Base-by-base conservation (phyloP, 2,113 vertebrate genomes). In the Nothoprocta perdicaria region DNA sequence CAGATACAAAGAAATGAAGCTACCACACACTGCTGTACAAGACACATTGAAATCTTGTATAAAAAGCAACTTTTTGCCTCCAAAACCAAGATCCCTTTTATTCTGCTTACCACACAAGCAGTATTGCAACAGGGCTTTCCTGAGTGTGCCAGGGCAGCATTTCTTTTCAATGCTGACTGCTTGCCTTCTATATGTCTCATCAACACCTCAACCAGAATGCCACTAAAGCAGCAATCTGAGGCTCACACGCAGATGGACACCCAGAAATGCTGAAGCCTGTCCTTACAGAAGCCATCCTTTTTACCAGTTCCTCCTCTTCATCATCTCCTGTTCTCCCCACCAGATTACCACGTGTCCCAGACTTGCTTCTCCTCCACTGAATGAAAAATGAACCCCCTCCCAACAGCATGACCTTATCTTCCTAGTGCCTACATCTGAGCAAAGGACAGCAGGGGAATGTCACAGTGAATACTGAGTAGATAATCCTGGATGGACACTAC, bases 1-100 rank as follows among this genome's bases (percentile, higher is more conserved):
- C 29, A 69, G 92, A 88, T 24, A 88, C 33, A 81, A 91, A 86
- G 79, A 77, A 82, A 90, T 71, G 63, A 93, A 94, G 60, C 72
- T 68, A 87, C 79, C 61, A 87, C 46, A 58, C 27, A 22, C 81
- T 92, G 82, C 63, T 84, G 66, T 65, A 85, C 78, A 92, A 84
- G 52, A 78, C 60, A 50, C 57, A 76, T 58, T 92, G 88, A 92
- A 95, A 88, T 92, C n/a, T 76, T 89, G 88, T 15, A 78, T 46
- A 94, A 89, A 38, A 84, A 86, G 77, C 53, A 55, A 55, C 26
- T 55, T 55, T 29, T 29, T 29, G 53, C 53, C 53, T 48, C 48
- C 48, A 48, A 48, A 48, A 60, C 23, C 29, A 77, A 81, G 74
- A 80, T 92, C 73, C 91, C 57, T 73, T 45, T 72, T 52, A 80